Evolutionary conservation across 1,140 invertebrate species (phyloP), one percentile per base, ranked within the genome.

Genomic region (Macrocentrus cingulum): DNA sequence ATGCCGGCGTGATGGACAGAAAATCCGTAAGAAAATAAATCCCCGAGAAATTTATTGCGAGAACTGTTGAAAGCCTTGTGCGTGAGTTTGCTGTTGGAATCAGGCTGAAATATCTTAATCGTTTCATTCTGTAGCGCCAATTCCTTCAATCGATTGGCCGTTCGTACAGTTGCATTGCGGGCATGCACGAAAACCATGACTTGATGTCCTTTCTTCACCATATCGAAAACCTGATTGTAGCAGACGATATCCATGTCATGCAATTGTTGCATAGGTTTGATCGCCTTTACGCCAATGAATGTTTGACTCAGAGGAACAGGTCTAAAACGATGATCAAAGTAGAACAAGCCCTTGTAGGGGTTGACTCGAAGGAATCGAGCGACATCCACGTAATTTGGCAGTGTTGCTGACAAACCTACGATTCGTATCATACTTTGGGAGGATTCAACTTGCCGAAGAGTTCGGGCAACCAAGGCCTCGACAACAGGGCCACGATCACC

Each of bases 121-220:
- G 91, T 87, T 0, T 87, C 85, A 65, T 89, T 87, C 66, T 88
- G 84, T 56, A 87, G 81, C 0, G 93, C 91, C 29, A 89, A 72
- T 65, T 95, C 92, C 55, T 87, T 87, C 1, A 97, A 67, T 16
- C 85, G 82, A 61, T 87, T 88, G 0, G 95, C 96, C 1, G 92
- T 95, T 61, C 89, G 83, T 13, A 91, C 86, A 0, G 97, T 99
- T 5, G 94, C 93, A 83, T 98, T 99, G 36, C 98, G 82, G 0
- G 97, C 94, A 79, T 99, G 97, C 0, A 99, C 98, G 81, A 99
- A 99, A 0, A 99, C 93, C 94, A 99, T 98, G 0, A 98, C 95
- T 82, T 99, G 97, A 75, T 98, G 90, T 0, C 92, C 94, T 66
- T 91, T 87, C 64, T 86, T 84, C 1, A 98, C 87, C 83, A 94